These are phyloP conservation scores for Vimba vimba DNA, from an alignment of 2,113 vertebrate species.

Conservation along the genomic window DNA sequence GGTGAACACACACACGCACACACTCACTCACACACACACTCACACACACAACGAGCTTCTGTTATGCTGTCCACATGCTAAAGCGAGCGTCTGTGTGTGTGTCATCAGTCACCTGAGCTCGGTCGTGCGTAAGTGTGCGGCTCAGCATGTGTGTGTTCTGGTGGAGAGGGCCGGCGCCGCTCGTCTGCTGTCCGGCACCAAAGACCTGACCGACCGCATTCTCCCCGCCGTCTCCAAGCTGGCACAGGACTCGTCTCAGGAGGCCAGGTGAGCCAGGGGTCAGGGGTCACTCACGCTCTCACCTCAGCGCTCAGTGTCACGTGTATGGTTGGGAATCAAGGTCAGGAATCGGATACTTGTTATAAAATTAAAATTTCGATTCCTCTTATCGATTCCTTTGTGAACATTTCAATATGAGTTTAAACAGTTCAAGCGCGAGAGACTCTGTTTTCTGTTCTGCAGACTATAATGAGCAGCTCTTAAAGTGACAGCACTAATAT, in stretches of 20 bases:
- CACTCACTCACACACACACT: neutral
- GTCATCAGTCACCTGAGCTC: slow-evolving; percentile 85
- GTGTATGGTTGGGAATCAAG: too few relatives aligned
- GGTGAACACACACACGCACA: too few relatives aligned
- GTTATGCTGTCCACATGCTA: too few relatives aligned
- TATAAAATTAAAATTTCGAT: too few relatives aligned
- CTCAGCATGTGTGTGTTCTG: slow-evolving; percentile 83
- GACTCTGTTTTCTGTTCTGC: too few relatives aligned
- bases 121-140: slow-evolving; percentile 85
- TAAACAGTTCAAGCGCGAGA: too few relatives aligned
- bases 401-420: too few relatives aligned
- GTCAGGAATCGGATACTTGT: too few relatives aligned
- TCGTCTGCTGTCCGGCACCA: slow-evolving; percentile 79
- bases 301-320: too few relatives aligned
- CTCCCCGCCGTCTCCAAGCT: slow-evolving; percentile 83
- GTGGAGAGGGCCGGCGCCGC: slow-evolving; percentile 83
- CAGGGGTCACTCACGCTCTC: neutral
- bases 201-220: slow-evolving; percentile 82
- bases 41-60: neutral
- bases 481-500: too few relatives aligned
- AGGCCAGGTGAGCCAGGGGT: slow-evolving; percentile 80
- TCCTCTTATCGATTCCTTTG: too few relatives aligned
- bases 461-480: too few relatives aligned
- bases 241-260: slow-evolving; percentile 88
- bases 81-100: slow-evolving; percentile 6